Conservation (phyloP, 2,797 vertebrate species). For the Intellagama lesueurii region DNA sequence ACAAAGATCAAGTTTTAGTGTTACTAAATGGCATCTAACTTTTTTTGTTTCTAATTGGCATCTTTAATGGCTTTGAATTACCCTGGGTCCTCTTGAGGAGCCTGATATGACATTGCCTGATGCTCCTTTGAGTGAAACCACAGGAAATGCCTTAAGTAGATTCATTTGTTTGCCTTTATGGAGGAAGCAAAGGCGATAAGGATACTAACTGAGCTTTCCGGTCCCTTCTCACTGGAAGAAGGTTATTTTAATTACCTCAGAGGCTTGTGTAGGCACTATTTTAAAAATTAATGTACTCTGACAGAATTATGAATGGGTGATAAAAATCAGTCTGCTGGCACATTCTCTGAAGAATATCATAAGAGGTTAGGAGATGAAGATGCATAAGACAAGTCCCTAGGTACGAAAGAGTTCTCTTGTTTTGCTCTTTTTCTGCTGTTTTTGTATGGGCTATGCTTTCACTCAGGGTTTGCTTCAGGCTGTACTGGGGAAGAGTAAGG, state of each 20-base stretch:
- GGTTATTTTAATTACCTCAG: constrained; percentile 38
- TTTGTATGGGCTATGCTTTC: neutral
- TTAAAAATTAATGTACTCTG: constrained; percentile 55
- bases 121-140: neutral
- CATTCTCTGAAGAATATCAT: constrained; percentile 46
- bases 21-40: neutral
- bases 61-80: constrained; percentile 22
- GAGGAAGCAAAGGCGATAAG: neutral
- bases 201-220: neutral
- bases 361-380: constrained; percentile 24
- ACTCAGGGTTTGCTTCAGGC: neutral
- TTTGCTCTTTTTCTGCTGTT: neutral
- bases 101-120: neutral
- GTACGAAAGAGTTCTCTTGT: neutral
- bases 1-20: neutral
- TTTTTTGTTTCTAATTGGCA: constrained; percentile 16
- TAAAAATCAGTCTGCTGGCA: constrained; percentile 32
- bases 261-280: constrained; percentile 27
- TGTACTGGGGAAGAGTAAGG: neutral
- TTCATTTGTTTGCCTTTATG: neutral
- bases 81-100: neutral
- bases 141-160: neutral
- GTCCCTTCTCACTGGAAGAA: neutral
- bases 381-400: neutral
- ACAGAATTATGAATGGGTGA: constrained; percentile 50